Percentiles rank a stretch among this genome's conserved stretches.
phyloP scores from a whole-genome alignment of 2,888 invertebrate genomes.

The Seladonia tumulorum region DNA sequence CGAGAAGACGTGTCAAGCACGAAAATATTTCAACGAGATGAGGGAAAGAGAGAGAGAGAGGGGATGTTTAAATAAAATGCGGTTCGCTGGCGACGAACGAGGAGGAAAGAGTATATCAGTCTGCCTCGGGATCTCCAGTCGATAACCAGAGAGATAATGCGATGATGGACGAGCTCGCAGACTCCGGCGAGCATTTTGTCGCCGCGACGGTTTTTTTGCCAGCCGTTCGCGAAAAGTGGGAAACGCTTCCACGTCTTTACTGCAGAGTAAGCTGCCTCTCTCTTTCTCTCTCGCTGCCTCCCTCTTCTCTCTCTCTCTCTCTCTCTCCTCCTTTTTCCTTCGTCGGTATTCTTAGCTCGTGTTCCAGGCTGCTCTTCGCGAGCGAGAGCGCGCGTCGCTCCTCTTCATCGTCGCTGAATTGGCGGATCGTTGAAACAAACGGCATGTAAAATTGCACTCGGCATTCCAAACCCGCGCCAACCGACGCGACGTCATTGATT shows the following conservation, averaged over 20 bases:
- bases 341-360: conserved; percentile 4
- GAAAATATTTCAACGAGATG: background rate
- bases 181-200: conserved; percentile 36
- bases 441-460: conserved; percentile 50
- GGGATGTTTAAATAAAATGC: background rate
- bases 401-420: conserved; percentile 43
- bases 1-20: background rate
- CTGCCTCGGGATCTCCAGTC: conserved; percentile 30
- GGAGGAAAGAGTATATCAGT: background rate
- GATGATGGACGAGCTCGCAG: conserved; percentile 50
- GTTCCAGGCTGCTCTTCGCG: conserved; percentile 5
- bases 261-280: conserved; percentile 68
- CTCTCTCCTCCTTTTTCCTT: background rate
- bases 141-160: conserved; percentile 50
- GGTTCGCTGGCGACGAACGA: background rate
- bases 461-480: conserved; percentile 6
- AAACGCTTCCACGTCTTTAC: conserved; percentile 41
- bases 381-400: background rate
- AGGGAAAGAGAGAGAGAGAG: background rate
- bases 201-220: conserved; percentile 21
- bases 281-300: conserved; percentile 34
- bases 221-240: conserved; percentile 5
- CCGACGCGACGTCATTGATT: conserved; percentile 28
- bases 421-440: conserved; percentile 52
- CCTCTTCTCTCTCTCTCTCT: conserved; percentile 42